Evolutionary conservation across 2,888 invertebrate species (phyloP), one percentile per base, ranked within the genome.

Genomic region (Agrochola macilenta): DNA sequence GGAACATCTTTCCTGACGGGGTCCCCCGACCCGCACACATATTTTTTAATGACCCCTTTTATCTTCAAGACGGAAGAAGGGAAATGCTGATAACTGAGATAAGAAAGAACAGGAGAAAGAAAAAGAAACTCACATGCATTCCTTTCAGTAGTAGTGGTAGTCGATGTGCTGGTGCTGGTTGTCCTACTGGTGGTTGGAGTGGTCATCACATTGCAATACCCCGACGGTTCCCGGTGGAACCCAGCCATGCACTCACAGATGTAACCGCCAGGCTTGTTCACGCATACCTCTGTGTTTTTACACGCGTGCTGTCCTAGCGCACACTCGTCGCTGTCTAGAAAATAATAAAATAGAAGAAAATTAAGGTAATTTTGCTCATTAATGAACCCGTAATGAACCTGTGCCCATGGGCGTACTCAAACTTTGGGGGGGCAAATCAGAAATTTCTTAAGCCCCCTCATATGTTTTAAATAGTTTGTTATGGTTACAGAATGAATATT

Each of bases 181-280:
- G 89, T 86, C 26, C 89, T 87, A 7, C 82, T 86, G 0, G 89
- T 84, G 5, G 87, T 87, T 0, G 90, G 84, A 0, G 90, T 79
- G 12, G 89, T 75, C 0, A 92, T 89, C 0, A 88, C 88, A 74
- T 68, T 78, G 73, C 96, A 96, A 92, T 93, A 95, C 9, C 95
- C 95, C 7, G 92, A 91, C 0, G 95, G 93, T 88, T 98, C 98
- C 78, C 97, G 97, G 23, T 97, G 93, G 93, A 98, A 99, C 0
- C 99, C 99, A 0, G 97, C 93, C 0, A 98, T 98, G 91, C 99
- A 99, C 49, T 97, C 97, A 92, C 99, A 99, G 30, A 96, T 95
- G 92, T 98, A 99, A 11, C 99, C 98, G 0, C 99, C 99, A 0
- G 98, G 98, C 1, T 87, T 86, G 87, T 93, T 90, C 69, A 92